Conservation (phyloP, 2,113 vertebrate genomes). For the Athene noctua region DNA sequence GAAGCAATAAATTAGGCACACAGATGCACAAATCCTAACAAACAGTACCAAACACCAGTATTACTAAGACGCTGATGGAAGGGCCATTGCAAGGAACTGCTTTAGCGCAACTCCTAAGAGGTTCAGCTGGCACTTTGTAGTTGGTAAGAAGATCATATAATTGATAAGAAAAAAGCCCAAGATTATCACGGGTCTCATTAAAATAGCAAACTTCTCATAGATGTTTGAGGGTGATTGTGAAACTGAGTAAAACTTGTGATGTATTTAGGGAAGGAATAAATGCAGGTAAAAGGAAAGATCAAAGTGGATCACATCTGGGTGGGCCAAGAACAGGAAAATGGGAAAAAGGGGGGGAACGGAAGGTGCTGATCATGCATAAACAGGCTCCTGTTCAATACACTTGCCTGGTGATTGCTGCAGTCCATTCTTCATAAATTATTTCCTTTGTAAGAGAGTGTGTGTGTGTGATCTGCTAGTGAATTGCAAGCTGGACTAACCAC, state of each 20-base stretch:
- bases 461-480: background rate
- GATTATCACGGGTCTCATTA: background rate
- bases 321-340: background rate
- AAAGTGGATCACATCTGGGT: background rate
- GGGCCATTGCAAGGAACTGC: background rate
- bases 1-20: background rate
- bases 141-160: background rate
- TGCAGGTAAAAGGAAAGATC: background rate
- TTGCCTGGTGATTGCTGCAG: background rate
- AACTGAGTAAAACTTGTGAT: background rate
- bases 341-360: background rate
- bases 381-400: background rate
- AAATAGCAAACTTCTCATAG: background rate
- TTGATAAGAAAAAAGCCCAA: background rate
- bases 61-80: background rate
- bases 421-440: background rate
- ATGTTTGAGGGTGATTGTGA: background rate
- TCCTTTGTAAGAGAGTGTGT: background rate
- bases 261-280: background rate
- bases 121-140: background rate
- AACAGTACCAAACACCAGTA: background rate
- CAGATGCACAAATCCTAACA: background rate
- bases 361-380: background rate
- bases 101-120: background rate
- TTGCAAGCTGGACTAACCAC: background rate